phyloP scores from a whole-genome alignment of 2,888 invertebrate genomes.

The Hypselothyrea guttata region DNA sequence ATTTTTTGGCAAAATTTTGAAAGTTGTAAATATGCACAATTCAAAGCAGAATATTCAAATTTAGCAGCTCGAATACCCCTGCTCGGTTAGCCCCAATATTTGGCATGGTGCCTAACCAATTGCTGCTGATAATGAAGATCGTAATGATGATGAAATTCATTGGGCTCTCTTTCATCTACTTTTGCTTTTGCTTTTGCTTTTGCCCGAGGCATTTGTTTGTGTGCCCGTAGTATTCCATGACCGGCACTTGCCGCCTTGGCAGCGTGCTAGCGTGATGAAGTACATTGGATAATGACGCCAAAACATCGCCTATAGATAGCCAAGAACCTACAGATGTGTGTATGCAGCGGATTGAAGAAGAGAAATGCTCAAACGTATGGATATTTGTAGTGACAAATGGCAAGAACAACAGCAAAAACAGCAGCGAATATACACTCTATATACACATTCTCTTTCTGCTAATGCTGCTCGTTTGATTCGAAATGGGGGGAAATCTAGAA shows the following conservation, averaged over 20 bases:
- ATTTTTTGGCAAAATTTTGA: not conserved
- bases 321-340: slow-evolving; percentile 6
- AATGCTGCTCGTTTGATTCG: slow-evolving; percentile 52
- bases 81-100: slow-evolving; percentile 24
- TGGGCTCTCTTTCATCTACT: not conserved
- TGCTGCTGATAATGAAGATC: slow-evolving; percentile 18
- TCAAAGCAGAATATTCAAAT: slow-evolving; percentile 15
- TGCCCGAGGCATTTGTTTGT: slow-evolving; percentile 14
- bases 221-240: slow-evolving; percentile 52
- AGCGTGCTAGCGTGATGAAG: slow-evolving; percentile 59
- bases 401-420: slow-evolving; percentile 15
- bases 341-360: slow-evolving; percentile 11
- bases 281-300: slow-evolving; percentile 72
- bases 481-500: slow-evolving; percentile 39
- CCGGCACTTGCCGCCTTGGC: slow-evolving; percentile 52
- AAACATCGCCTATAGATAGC: slow-evolving; percentile 35
- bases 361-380: slow-evolving; percentile 2
- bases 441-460: too few species aligned
- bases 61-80: slow-evolving; percentile 34
- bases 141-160: slow-evolving; percentile 6
- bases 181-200: not conserved
- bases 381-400: slow-evolving; percentile 17
- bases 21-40: not conserved
- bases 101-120: slow-evolving; percentile 64
- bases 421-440: slow-evolving; percentile 12